Base-by-base conservation (phyloP, 2,797 vertebrate genomes). In the Hybognathus amarus region DNA sequence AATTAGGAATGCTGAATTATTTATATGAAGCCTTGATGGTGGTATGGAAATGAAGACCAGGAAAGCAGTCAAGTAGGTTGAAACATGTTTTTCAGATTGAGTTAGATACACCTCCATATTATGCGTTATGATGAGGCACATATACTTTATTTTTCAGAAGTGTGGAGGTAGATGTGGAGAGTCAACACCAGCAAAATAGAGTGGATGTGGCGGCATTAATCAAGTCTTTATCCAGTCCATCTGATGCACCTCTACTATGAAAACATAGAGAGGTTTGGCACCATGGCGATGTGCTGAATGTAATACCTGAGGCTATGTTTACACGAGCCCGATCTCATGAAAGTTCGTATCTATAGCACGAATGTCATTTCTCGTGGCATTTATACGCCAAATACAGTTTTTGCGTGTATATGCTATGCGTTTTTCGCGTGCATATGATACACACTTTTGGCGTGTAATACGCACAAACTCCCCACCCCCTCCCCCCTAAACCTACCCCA, bases 171-270 rank as follows among this genome's bases (percentile, higher is more conserved):
- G 18, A 17, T 50, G 61, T 67, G 20, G 45, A 36, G 45, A 9
- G 18, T 66, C 42, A 70, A 15, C 68, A 70, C 36, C 38, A 42
- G 68, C 40, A 20, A 2, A 59, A 45, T 6, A 45, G 24, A 47
- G 59, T 77, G 59, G 9, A 63, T 64, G 40, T 63, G 42, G 18
- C 27, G 42, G 18, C 42, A 52, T 52, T 82, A 59, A 36, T 61
- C 38, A 59, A 82, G 30, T 38, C 54, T 24, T 74, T 22, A 63
- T 74, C 9, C 30, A 74, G 80, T 66, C 30, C 47, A 50, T 50
- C 47, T 52, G 12, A 82, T 64, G 22, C 70, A 38, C n/a, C 3
- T 24, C 36, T 66, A 66, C 70, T 66, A 2, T 40, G 40, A 66
- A 74, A 82, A 22, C 42, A 38, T 13, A 36, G 24, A 47, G 8